A percentile compares a stretch with the other conserved stretches of the same genome.
Conservation (phyloP, 2,113 vertebrate species). For the Microcebus ravelobensis region DNA sequence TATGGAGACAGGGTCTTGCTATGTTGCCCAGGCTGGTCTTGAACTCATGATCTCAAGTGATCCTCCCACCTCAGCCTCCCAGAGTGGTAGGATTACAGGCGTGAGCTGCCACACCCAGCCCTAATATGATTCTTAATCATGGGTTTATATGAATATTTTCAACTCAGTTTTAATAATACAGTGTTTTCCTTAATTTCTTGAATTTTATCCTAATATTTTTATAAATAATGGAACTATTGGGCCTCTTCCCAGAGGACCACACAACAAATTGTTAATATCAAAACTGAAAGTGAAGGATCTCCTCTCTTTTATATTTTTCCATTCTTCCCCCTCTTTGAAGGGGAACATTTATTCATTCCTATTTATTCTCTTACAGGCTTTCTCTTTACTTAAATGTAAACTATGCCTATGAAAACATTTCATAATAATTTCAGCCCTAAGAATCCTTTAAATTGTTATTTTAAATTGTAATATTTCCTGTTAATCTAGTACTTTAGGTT, state of each 20-base stretch:
- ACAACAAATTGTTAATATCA: background rate
- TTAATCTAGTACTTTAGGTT: slow-evolving; percentile 19
- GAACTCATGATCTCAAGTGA: no score
- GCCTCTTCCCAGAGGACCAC: background rate
- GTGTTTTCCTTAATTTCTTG: slow-evolving; percentile 36
- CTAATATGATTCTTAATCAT: background rate
- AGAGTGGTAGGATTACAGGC: background rate
- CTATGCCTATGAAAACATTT: slow-evolving; percentile 23
- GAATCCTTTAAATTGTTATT: slow-evolving; percentile 14
- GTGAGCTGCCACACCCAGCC: background rate
- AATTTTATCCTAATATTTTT: slow-evolving; percentile 32
- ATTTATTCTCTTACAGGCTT: slow-evolving; percentile 13
- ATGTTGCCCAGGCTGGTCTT: no score
- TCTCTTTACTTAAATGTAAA: slow-evolving; percentile 18
- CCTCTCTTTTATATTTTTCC: background rate
- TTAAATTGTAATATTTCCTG: background rate
- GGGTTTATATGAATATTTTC: slow-evolving; percentile 32
- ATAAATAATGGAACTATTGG: background rate
- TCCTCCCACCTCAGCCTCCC: no score
- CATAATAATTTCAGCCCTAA: background rate
- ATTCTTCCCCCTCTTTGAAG: background rate
- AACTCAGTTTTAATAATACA: slow-evolving; percentile 1
- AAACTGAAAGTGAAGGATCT: slow-evolving; percentile 13
- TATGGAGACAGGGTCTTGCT: no score
- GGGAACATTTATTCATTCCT: slow-evolving; percentile 5